Base-by-base conservation (phyloP, 1,140 invertebrate genomes). In the Telenomus remus region DNA sequence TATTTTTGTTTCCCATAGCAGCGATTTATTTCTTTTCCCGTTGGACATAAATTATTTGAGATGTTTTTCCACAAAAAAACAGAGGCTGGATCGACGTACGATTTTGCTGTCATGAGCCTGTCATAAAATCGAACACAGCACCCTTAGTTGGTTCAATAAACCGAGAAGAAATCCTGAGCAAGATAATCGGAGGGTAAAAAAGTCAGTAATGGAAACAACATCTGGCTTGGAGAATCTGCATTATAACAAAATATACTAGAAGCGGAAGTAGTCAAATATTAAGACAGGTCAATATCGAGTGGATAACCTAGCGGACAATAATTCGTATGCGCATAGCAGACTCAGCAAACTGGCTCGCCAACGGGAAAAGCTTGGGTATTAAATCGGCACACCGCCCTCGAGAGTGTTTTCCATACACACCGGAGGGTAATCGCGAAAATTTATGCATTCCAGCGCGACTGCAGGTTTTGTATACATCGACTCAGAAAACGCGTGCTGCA, bases 361-460 rank as follows among this genome's bases (percentile, higher is more conserved):
- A 27, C 50, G 56, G 78, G 63, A 81, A 82, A 80, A 81, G 80
- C 81, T 77, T 56, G 76, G 75, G 76, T 77, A 78, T 81, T 81
- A 83, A 83, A 81, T 80, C 74, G 79, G 78, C 80, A 76, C 73
- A 27, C 42, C 44, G 33, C 55, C 50, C 51, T 68, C 64, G 65
- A 57, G 78, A 79, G 60, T 51, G 34, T 39, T 74, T 63, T 50
- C 60, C 56, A 47, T 56, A 54, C 37, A 60, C 49, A 51, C 61
- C 39, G 55, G 44, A 54, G 68, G 64, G 79, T 77, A 82, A 83
- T 83, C 81, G 76, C 15, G 77, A 16, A 76, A 83, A 83, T 83
- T 82, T 83, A 83, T 83, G 82, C 80, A 79, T 27, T 27, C 80
- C 77, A 81, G 76, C 80, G 81, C 75, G 73, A 79, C 71, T 69